Evolutionary conservation across 2,113 vertebrate genomes (phyloP).

Genomic region (Lates calcarifer): DNA sequence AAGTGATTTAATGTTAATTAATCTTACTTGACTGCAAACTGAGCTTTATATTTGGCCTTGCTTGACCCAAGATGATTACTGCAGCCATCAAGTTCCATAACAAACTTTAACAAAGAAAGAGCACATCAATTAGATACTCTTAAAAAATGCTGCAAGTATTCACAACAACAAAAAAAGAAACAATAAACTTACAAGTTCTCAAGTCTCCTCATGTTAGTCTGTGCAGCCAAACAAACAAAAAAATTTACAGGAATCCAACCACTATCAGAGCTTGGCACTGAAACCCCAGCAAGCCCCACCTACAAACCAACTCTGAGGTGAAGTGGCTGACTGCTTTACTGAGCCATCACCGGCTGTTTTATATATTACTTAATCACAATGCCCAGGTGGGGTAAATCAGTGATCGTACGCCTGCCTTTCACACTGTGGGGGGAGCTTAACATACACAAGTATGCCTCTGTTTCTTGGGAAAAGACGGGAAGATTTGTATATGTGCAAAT

Average conservation of each 20-base stretch:
- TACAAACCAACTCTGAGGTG: constrained; percentile 31
- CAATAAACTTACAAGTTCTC: constrained; percentile 59
- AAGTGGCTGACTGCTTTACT: background rate
- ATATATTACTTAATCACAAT: constrained; percentile 17
- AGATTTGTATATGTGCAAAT: background rate
- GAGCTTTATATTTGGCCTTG: constrained; percentile 53
- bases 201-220: constrained; percentile 53
- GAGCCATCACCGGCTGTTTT: constrained; percentile 32
- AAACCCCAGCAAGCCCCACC: constrained; percentile 7
- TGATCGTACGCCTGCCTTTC: background rate
- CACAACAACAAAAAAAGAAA: background rate
- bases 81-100: constrained; percentile 71
- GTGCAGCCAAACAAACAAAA: constrained; percentile 7
- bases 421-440: background rate
- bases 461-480: background rate
- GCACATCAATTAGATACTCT: background rate
- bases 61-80: constrained; percentile 55
- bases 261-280: constrained; percentile 25
- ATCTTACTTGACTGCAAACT: constrained; percentile 75
- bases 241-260: background rate
- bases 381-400: constrained; percentile 62
- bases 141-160: accelerated
- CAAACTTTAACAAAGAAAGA: constrained; percentile 41
- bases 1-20: background rate
- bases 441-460: background rate